Percentiles rank a stretch among this genome's conserved stretches.
Evolutionary conservation across 2,888 invertebrate species (phyloP).

Genomic region (Rambutsinella grinnellia): DNA sequence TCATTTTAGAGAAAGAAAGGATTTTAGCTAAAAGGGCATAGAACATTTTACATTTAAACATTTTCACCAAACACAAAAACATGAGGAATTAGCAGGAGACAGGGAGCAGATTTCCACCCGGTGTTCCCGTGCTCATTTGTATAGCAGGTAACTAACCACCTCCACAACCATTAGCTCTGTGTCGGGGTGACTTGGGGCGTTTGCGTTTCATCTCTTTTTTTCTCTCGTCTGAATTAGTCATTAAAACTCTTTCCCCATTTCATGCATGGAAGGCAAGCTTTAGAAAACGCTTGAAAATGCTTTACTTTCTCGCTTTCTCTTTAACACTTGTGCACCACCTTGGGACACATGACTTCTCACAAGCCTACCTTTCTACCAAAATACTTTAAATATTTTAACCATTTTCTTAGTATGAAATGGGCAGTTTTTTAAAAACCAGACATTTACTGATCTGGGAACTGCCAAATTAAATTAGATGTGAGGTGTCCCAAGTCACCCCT

Average conservation of each 20-base stretch:
- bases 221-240: neutral
- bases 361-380: constrained; percentile 1
- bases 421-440: neutral
- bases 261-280: neutral
- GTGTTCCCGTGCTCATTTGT: neutral
- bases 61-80: too few species aligned
- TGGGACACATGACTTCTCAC: constrained; percentile 18
- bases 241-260: neutral
- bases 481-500: constrained; percentile 64
- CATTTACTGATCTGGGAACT: neutral
- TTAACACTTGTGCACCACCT: constrained; percentile 10
- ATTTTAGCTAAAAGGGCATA: neutral
- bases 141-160: neutral
- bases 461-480: constrained; percentile 6
- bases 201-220: neutral
- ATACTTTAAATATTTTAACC: neutral
- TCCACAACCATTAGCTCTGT: neutral
- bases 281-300: neutral
- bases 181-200: constrained; percentile 32
- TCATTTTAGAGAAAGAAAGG: neutral
- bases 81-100: too few species aligned
- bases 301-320: neutral
- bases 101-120: neutral
- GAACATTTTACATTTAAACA: too few species aligned
- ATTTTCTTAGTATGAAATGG: neutral